Evolutionary conservation across 2,113 vertebrate genomes (phyloP).

Genomic region (Columbina picui): DNA sequence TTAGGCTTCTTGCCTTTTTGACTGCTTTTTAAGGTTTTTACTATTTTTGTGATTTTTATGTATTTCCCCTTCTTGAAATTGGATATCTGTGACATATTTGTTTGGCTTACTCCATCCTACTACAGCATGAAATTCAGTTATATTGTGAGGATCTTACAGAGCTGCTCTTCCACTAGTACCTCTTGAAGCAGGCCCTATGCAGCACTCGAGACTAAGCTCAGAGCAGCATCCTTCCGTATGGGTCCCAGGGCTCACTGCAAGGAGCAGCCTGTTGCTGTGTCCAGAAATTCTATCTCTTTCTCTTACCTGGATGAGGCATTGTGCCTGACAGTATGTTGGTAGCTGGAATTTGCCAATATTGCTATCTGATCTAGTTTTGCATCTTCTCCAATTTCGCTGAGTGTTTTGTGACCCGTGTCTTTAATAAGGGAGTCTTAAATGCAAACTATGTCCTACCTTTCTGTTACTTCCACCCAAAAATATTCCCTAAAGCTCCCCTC

Average conservation of each 20-base stretch:
- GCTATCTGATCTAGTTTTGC: neutral
- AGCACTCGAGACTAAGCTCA: neutral
- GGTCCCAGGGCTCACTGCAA: neutral
- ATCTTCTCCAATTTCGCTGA: neutral
- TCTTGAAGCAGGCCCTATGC: neutral
- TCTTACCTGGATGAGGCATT: neutral
- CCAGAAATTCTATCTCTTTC: neutral
- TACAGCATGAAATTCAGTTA: neutral
- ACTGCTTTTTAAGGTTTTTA: slow-evolving; percentile 10
- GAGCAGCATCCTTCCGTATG: neutral
- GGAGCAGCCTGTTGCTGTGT: neutral
- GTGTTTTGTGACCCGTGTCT: neutral
- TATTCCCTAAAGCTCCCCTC: neutral
- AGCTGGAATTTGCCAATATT: neutral
- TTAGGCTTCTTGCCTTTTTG: slow-evolving; percentile 35
- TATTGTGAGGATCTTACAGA: neutral
- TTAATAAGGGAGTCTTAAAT: neutral
- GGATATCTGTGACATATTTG: slow-evolving; percentile 6
- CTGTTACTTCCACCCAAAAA: neutral
- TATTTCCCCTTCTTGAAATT: slow-evolving; percentile 23
- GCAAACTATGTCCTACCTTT: neutral
- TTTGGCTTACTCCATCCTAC: neutral
- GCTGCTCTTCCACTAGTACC: neutral
- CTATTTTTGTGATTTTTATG: slow-evolving; percentile 1
- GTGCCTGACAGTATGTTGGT: neutral